Base-by-base conservation (phyloP, 2,113 vertebrate species). In the Mungos mungo region DNA sequence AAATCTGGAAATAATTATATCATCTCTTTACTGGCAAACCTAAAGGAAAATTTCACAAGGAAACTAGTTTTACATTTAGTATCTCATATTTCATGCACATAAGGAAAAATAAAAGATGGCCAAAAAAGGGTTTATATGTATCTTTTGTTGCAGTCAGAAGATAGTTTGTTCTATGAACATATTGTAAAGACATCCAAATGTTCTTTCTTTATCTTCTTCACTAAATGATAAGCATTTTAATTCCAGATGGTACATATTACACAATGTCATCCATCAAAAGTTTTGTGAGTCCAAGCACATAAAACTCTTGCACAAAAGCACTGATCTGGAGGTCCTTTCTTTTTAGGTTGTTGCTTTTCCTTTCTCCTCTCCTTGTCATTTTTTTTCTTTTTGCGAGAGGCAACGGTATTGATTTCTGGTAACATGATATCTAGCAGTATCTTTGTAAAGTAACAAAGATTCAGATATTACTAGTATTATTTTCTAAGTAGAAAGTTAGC, bases 1-100 rank as follows among this genome's bases (percentile, higher is more conserved):
- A 95, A 98, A 97, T 98, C 98, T 99, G 98, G 98, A 99, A 98
- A 97, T 52, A 98, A 98, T 98, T 99, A 98, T 98, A 96, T 96
- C 97, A 97, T 94, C 23, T 83, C 92, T 97, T 98, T 93, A 97
- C 41, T 98, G 98, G 98, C 98, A 98, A 98, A 91, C 85, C 9
- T 95, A 97, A 98, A 98, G 98, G 98, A 98, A 99, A 98, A 98
- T 84, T 50, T 98, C 93, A 95, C 84, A 96, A 98, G 93, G 97
- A 98, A 98, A 95, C 72, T 33, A 96, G 92, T 98, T 98, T 98
- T 98, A 97, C 96, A 88, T 98, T 98, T 97, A 98, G 97, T 95
- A 93, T 98, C 95, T 98, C 96, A 94, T 98, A 97, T 98, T 98
- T 98, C 96, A 97, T 93, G 84, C 83, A 88, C 72, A 89, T 90